A percentile compares a stretch with the other conserved stretches of the same genome.
These are phyloP conservation scores for Heterohyrax brucei DNA, from an alignment of 2,797 vertebrate genomes.

Conservation along the genomic window DNA sequence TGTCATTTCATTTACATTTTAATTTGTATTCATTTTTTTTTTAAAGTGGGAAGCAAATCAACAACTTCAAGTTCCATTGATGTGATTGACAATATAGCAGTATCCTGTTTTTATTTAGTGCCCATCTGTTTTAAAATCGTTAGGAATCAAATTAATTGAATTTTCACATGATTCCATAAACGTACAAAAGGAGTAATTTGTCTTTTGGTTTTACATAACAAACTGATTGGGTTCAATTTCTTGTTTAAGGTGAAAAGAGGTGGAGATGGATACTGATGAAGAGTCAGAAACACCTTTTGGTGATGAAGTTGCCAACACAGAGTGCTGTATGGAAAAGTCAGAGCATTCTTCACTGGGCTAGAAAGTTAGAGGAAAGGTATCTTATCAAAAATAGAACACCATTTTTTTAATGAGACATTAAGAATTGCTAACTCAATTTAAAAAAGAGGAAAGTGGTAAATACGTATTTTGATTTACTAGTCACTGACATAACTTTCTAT, in stretches of 20 bases:
- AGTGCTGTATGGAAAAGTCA: background rate
- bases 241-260: conserved; percentile 50
- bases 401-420: conserved; percentile 50
- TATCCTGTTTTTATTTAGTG: conserved; percentile 86
- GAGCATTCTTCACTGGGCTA: background rate
- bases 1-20: conserved; percentile 86
- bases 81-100: conserved; percentile 86
- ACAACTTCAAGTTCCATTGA: conserved; percentile 84
- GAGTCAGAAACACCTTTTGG: background rate
- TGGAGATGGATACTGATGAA: background rate
- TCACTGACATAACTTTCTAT: conserved; percentile 59
- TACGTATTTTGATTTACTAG: conserved; percentile 31
- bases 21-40: conserved; percentile 83
- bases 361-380: background rate
- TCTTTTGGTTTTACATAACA: conserved; percentile 73
- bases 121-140: conserved; percentile 86
- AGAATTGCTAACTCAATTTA: conserved; percentile 29
- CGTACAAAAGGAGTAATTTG: conserved; percentile 59
- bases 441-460: conserved; percentile 50
- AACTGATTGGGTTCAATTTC: conserved; percentile 51
- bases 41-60: conserved; percentile 86
- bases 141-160: conserved; percentile 82
- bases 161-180: conserved; percentile 73
- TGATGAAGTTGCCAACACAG: background rate
- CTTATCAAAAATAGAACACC: background rate